Percentiles rank a stretch among this genome's conserved stretches.
These are phyloP conservation scores for Sigmodon hispidus DNA, from an alignment of 2,113 vertebrate genomes.

Conservation along the genomic window DNA sequence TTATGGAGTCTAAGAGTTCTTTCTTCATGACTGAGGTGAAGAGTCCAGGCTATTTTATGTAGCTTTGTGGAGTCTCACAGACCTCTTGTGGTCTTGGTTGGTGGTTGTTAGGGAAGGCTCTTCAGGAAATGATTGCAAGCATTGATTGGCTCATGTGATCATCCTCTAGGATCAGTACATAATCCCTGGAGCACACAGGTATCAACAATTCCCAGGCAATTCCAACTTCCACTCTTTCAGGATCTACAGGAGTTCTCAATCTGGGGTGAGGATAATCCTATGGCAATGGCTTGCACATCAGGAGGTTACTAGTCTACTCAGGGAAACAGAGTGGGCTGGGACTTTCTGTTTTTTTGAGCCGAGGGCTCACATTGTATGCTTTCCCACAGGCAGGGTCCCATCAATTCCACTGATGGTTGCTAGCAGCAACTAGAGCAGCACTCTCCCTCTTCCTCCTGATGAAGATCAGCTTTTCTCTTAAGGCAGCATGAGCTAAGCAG, in stretches of 20 bases:
- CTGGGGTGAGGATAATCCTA: not conserved
- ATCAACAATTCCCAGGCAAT: not conserved
- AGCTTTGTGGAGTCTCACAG: not conserved
- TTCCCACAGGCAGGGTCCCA: not conserved
- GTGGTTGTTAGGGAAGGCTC: not conserved
- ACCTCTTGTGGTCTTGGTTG: not conserved
- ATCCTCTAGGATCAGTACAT: not conserved
- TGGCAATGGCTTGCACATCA: not conserved
- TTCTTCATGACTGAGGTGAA: not conserved
- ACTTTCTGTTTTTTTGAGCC: not conserved
- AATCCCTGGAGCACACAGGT: not conserved
- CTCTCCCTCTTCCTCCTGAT: not conserved
- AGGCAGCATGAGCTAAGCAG: not conserved
- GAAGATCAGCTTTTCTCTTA: conserved; percentile 21
- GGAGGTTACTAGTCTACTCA: not conserved
- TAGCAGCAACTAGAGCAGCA: not conserved
- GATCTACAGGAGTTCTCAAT: not conserved
- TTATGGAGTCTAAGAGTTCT: not conserved
- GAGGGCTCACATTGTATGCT: not conserved
- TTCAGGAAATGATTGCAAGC: not conserved
- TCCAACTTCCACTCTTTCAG: not conserved
- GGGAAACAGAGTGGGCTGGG: not conserved
- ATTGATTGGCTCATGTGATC: not conserved
- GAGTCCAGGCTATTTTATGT: not conserved
- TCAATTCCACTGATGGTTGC: not conserved